phyloP scores from a whole-genome alignment of 1,140 invertebrate species.

The Berghia stephanieae region DNA sequence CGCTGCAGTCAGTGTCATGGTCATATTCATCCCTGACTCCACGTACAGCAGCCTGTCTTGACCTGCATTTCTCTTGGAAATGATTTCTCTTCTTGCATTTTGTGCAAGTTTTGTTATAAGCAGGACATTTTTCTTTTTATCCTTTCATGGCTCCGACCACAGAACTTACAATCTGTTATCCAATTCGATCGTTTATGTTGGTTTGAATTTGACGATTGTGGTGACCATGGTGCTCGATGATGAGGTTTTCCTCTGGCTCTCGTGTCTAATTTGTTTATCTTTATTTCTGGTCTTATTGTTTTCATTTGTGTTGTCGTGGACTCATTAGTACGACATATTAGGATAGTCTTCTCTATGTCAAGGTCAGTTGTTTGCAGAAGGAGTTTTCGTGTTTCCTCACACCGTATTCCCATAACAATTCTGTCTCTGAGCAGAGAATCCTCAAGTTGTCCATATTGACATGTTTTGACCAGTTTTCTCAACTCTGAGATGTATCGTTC shows the following conservation, averaged over 20 bases:
- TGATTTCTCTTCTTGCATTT: slow-evolving; percentile 8
- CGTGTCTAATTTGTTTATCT: neutral
- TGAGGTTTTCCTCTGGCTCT: no score
- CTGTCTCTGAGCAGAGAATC: neutral
- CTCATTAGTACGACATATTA: neutral
- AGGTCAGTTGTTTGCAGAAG: no score
- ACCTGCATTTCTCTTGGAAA: neutral
- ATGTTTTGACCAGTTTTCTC: neutral
- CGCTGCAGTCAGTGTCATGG: neutral
- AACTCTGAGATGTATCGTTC: neutral
- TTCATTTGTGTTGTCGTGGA: neutral
- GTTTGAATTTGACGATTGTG: no score
- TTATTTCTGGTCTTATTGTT: neutral
- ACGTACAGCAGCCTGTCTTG: neutral
- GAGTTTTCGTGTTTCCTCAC: no score
- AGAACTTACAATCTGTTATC: slow-evolving; percentile 8
- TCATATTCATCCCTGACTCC: no score
- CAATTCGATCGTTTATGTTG: no score
- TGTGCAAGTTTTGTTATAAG: neutral
- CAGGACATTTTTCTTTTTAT: neutral
- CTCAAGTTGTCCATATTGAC: neutral
- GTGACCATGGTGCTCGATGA: no score
- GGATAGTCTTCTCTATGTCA: neutral
- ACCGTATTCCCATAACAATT: neutral
- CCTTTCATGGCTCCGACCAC: neutral